phyloP scores from a whole-genome alignment of 2,888 invertebrate species.

The Ophion ventricosus region DNA sequence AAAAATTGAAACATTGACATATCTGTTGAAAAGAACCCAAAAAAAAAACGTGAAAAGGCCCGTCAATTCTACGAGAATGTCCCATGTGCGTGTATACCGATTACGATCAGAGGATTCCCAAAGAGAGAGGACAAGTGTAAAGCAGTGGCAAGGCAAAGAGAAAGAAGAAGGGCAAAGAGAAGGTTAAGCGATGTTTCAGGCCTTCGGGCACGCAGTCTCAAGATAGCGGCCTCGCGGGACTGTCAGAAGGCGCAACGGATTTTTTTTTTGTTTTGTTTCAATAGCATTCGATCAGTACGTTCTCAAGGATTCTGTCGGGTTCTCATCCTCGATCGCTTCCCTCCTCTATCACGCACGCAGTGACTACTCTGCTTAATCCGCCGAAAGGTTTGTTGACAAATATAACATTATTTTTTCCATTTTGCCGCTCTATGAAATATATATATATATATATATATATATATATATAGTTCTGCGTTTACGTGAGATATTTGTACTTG shows the following conservation, averaged over 20 bases:
- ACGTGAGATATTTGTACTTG: not conserved
- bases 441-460: too few relatives aligned
- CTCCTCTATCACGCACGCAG: not conserved
- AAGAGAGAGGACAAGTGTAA: constrained; percentile 47
- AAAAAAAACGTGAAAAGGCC: constrained; percentile 3
- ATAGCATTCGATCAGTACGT: constrained; percentile 35
- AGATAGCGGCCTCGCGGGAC: constrained; percentile 49
- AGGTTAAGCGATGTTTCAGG: constrained; percentile 57
- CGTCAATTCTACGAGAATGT: not conserved
- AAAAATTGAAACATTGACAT: not conserved
- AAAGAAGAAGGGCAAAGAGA: constrained; percentile 52
- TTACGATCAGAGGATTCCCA: constrained; percentile 20
- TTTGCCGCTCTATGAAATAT: not conserved
- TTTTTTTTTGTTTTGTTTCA: constrained; percentile 34
- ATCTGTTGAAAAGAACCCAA: not conserved
- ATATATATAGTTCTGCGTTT: too few relatives aligned
- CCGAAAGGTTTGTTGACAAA: constrained; percentile 45
- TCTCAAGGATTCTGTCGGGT: constrained; percentile 30
- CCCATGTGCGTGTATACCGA: constrained; percentile 11
- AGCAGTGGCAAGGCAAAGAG: constrained; percentile 29
- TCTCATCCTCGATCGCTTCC: constrained; percentile 15
- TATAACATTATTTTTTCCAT: not conserved
- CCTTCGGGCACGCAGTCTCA: constrained; percentile 49
- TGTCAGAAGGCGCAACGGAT: constrained; percentile 46
- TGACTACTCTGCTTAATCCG: not conserved